Evolutionary conservation across 1,140 invertebrate species (phyloP).

Genomic region (Caerostris extrusa): DNA sequence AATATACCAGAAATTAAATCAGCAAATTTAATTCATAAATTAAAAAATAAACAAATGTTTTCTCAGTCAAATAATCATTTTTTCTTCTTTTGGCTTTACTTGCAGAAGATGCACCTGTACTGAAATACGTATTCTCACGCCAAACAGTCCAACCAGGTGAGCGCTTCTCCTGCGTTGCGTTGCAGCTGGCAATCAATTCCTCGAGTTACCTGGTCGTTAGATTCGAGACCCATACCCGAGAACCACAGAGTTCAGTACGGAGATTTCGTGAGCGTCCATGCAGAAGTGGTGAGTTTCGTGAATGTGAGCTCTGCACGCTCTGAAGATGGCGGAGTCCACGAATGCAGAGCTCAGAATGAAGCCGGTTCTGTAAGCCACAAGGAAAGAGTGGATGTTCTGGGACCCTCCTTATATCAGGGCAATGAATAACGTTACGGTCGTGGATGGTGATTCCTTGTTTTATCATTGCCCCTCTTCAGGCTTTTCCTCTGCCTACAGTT

Average conservation of each 20-base stretch:
- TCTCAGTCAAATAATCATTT: not conserved
- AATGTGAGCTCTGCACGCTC: conserved; percentile 92
- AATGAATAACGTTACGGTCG: conserved; percentile 96
- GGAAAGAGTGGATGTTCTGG: conserved; percentile 94
- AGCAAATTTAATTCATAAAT: no score
- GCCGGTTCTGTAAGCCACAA: conserved; percentile 93
- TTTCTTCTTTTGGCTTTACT: not conserved
- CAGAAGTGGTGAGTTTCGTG: conserved; percentile 92
- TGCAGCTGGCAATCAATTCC: conserved; percentile 85
- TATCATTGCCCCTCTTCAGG: conserved; percentile 96
- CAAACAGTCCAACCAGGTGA: conserved; percentile 68
- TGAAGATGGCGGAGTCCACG: conserved; percentile 82
- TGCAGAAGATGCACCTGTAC: conserved; percentile 85
- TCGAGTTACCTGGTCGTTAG: conserved; percentile 95
- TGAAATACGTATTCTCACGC: conserved; percentile 91
- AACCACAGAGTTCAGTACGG: conserved; percentile 77
- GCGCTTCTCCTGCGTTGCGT: conserved; percentile 68
- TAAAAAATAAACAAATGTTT: no score
- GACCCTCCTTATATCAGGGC: conserved; percentile 91
- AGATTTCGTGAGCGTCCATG: conserved; percentile 74
- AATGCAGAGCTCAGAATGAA: conserved; percentile 81
- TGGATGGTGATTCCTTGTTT: conserved; percentile 93
- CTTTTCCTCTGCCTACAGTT: conserved; percentile 94
- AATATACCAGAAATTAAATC: no score
- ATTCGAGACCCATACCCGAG: conserved; percentile 83